Evolutionary conservation across 1,140 invertebrate genomes (phyloP).

Genomic region (Drosophila guanche): DNA sequence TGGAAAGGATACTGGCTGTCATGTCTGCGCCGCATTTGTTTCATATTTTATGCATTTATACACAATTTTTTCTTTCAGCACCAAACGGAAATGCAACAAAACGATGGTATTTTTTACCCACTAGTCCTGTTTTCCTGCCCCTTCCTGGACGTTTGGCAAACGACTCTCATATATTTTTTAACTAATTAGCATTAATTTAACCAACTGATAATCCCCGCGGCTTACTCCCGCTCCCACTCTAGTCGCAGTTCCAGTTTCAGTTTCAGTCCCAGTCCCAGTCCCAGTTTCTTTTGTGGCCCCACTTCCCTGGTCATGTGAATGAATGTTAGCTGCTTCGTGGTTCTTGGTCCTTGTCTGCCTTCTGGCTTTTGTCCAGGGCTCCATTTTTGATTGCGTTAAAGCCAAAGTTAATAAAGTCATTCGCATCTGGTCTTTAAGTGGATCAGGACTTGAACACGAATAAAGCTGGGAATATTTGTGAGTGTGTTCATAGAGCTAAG

Average conservation of each 20-base stretch:
- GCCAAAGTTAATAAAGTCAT: conserved; percentile 79
- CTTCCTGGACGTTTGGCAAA: conserved; percentile 9
- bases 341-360: conserved; percentile 17
- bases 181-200: conserved; percentile 83
- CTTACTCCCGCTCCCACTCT: conserved; percentile 28
- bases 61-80: conserved; percentile 29
- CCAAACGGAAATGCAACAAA: conserved; percentile 63
- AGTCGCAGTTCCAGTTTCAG: conserved; percentile 4
- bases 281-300: conserved; percentile 2
- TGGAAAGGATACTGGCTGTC: conserved; percentile 34
- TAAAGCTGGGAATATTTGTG: conserved; percentile 1
- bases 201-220: conserved; percentile 75
- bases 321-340: conserved; percentile 37
- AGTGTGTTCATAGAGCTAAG: background rate
- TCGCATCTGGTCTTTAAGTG: conserved; percentile 76
- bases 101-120: conserved; percentile 46
- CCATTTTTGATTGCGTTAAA: conserved; percentile 71
- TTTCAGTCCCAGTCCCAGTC: no score
- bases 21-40: conserved; percentile 66
- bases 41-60: conserved; percentile 72
- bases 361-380: background rate
- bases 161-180: conserved; percentile 75
- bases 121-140: background rate
- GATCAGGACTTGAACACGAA: conserved; percentile 28
- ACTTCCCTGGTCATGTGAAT: conserved; percentile 13